A percentile compares a stretch with the other conserved stretches of the same genome.
Conservation (phyloP, 2,888 invertebrate species). For the Deilephila porcellus region DNA sequence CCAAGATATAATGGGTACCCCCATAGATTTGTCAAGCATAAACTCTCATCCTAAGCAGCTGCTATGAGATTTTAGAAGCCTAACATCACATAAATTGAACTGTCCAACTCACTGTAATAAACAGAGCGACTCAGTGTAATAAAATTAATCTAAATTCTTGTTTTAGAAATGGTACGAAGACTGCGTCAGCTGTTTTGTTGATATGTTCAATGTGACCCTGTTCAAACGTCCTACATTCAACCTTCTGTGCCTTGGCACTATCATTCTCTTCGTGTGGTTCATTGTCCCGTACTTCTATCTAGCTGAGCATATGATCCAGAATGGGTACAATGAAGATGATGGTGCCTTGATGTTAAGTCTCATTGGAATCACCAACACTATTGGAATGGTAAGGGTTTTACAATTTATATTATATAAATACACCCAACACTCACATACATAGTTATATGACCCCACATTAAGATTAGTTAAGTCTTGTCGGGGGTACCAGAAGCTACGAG, state of each 20-base stretch:
- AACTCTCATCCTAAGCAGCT: no score
- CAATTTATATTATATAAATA: no score
- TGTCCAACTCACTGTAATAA: no score
- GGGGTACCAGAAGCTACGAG: no score
- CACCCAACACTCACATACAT: no score
- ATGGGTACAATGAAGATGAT: constrained; percentile 88
- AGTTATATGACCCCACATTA: no score
- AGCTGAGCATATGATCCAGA: constrained; percentile 90
- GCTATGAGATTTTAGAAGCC: no score
- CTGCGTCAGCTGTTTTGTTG: constrained; percentile 65
- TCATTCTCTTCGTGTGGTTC: constrained; percentile 96
- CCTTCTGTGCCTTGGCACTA: constrained; percentile 92
- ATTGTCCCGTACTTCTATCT: constrained; percentile 98
- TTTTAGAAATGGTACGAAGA: constrained; percentile 78
- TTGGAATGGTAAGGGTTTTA: constrained; percentile 90
- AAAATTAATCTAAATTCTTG: not conserved
- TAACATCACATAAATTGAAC: no score
- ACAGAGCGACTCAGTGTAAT: no score
- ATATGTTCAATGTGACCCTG: constrained; percentile 90
- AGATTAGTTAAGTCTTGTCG: no score
- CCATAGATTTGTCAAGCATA: no score
- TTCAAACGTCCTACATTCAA: constrained; percentile 91
- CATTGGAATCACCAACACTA: constrained; percentile 95
- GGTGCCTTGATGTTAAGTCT: constrained; percentile 93
- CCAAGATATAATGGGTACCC: no score